Evolutionary conservation across 2,113 vertebrate species (phyloP), one percentile per base, ranked within the genome.

Genomic region (Noturus placidus): DNA sequence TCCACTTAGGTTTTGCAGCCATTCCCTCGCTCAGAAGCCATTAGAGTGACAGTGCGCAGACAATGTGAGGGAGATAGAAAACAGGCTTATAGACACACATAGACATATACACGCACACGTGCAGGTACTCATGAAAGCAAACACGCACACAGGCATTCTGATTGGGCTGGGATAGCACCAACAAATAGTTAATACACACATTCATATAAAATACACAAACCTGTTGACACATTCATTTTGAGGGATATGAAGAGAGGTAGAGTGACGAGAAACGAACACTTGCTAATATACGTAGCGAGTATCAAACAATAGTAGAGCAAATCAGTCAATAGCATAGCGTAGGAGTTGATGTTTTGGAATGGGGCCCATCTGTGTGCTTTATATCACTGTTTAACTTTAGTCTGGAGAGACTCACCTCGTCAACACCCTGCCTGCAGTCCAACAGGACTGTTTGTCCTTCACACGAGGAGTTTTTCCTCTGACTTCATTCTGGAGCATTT

Each of bases 41-140:
- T 95, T 96, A 95, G 93, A 91, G 93, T 95, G 95, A 96, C 93
- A 95, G 93, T 94, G 92, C 93, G 92, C 95, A 95, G 95, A 95
- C 94, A 72, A 91, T 92, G 92, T 88, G 91, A 93, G 94, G 91
- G 92, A 93, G 93, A 94, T 94, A 94, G 93, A 95, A 94, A 94
- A 91, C 90, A 89, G 87, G 70, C 83, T 54, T 78, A 77, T 46
- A 79, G 56, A 67, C 46, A 65, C 42, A 82, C 10, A 83, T n/a
- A 59, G 59, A 88, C 87, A 77, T 42, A 87, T 59, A 87, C 80
- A 85, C 33, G 63, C 78, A 79, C 46, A 69, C 46, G 79, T 33
- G 11, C 84, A 89, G 30, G 46, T 72, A 87, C 61, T 52, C 72
- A 76, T 38, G 46, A 72, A 88, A 81, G 61, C 57, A 85, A 67